These are phyloP conservation scores for Clarias macrocephalus DNA, from an alignment of 2,113 vertebrate species.

Conservation along the genomic window DNA sequence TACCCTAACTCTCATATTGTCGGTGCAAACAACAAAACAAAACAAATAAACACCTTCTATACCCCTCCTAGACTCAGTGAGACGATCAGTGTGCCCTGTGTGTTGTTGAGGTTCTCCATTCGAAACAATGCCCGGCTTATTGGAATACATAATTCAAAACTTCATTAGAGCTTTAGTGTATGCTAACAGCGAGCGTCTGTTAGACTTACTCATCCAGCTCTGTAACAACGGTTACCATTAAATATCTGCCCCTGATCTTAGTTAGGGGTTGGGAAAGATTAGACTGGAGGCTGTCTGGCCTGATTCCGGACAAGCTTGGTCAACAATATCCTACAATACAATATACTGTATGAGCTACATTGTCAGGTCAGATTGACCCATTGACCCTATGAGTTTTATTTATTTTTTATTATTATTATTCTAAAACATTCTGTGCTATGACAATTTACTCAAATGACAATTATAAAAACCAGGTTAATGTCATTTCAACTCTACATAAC, in stretches of 20 bases:
- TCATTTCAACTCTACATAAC: neutral
- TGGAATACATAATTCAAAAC: slow-evolving; percentile 61
- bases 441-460: neutral
- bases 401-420: neutral
- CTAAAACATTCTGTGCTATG: neutral
- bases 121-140: slow-evolving; percentile 52
- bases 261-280: slow-evolving; percentile 7
- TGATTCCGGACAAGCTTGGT: neutral
- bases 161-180: slow-evolving; percentile 58
- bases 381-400: too few species aligned
- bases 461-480: too few species aligned
- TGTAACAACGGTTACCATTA: slow-evolving; percentile 2
- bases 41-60: neutral
- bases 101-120: slow-evolving; percentile 58
- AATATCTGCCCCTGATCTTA: slow-evolving; percentile 7
- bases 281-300: slow-evolving; percentile 8
- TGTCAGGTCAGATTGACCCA: neutral
- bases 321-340: neutral
- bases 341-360: neutral
- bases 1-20: slow-evolving; percentile 21
- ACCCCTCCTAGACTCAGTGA: slow-evolving; percentile 21
- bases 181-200: slow-evolving; percentile 24
- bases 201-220: neutral
- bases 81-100: neutral
- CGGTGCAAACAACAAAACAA: neutral